Base-by-base conservation (phyloP, 2,888 invertebrate species). In the Scaptomyza tumidula region DNA sequence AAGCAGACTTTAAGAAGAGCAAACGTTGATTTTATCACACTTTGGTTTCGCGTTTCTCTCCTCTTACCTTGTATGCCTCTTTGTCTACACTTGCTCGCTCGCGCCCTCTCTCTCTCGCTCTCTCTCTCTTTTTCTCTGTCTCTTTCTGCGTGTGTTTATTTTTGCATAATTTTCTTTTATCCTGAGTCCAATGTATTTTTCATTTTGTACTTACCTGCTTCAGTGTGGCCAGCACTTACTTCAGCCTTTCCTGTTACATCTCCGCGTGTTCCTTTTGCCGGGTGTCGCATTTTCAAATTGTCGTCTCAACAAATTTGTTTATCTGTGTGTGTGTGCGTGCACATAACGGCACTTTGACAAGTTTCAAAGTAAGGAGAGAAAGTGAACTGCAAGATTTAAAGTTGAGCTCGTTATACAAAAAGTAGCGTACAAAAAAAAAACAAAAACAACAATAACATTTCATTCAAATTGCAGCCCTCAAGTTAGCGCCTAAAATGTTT, bases 111-210 rank as follows among this genome's bases (percentile, higher is more conserved):
- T 50, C 10, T 1, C 19, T 24, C n/a, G 14, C 4, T 24, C 10
- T 50, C 1, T 49, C 5, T 24, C 24, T 3, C n/a, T n/a, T n/a
- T n/a, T n/a, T 24, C 4, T 24, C 10, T 50, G 2, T 49, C 5
- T 24, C 24, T 3, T 24, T 31, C 6, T 19, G 35, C 35, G 14
- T 57, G 58, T 75, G 77, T 75, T 84, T 80, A 75, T 80, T 88
- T 86, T 86, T 75, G 84, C 88, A 84, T 84, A 84, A 88, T 86
- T 80, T 88, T 72, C 75, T 80, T 75, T 79, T 64, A 78, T 78
- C 67, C 82, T 66, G 56, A 69, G 70, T 71, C 75, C 88, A 88
- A 78, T 78, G 78, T 75, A 78, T 75, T 83, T 84, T 84, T 88
- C 88, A 88, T 88, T 80, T 72, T 66, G 31, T 60, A 61, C 75